phyloP scores from a whole-genome alignment of 1,140 invertebrate species.

The Heliconius hewitsoni region DNA sequence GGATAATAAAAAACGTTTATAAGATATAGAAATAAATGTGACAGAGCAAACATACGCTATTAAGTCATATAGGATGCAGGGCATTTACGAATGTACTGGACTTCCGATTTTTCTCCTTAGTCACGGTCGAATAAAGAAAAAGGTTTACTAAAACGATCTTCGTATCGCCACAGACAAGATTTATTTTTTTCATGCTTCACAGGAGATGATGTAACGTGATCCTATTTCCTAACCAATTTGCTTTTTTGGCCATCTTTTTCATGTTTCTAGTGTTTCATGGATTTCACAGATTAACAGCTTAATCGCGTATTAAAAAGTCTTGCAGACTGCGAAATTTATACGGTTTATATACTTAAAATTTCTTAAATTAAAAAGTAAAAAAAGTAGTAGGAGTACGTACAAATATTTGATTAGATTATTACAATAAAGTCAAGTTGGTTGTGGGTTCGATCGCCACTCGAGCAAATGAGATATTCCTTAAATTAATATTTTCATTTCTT shows the following conservation, averaged over 20 bases:
- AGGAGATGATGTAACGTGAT: constrained; percentile 44
- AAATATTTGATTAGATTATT: not conserved
- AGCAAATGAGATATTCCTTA: too few relatives aligned
- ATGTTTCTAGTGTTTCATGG: too few relatives aligned
- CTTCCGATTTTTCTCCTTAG: constrained; percentile 50
- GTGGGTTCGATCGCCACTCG: too few relatives aligned
- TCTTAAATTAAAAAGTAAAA: too few relatives aligned
- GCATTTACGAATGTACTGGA: constrained; percentile 40
- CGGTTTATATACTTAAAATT: too few relatives aligned
- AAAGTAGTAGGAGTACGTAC: not conserved
- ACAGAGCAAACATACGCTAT: constrained; percentile 32
- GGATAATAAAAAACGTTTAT: not conserved
- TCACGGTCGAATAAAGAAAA: constrained; percentile 51
- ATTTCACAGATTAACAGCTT: too few relatives aligned
- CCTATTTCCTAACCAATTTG: constrained; percentile 44
- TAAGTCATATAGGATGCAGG: constrained; percentile 44
- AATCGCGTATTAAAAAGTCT: too few relatives aligned
- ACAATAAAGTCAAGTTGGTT: not conserved
- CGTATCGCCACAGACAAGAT: constrained; percentile 34
- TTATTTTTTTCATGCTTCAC: constrained; percentile 33
- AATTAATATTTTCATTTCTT: too few relatives aligned
- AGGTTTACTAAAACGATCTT: constrained; percentile 43
- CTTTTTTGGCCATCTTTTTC: constrained; percentile 34
- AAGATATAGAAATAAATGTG: constrained; percentile 30
- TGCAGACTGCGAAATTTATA: too few relatives aligned